These are phyloP conservation scores for Phoeniculus purpureus DNA, from an alignment of 2,797 vertebrate genomes.

Conservation along the genomic window DNA sequence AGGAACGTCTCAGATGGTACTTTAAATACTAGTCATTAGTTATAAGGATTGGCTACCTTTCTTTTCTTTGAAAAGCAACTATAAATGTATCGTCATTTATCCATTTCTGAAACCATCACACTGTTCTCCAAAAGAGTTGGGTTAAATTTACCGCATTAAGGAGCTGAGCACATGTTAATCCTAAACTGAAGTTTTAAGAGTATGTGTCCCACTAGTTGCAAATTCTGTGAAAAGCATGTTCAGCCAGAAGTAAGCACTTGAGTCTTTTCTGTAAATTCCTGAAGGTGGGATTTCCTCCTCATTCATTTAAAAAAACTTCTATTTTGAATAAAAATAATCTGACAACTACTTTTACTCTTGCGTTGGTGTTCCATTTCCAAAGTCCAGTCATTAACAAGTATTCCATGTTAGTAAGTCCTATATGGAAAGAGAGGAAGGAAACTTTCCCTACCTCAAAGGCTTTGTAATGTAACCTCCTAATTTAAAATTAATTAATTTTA, in stretches of 20 bases:
- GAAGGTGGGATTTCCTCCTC: neutral
- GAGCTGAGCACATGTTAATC: neutral
- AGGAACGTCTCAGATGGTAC: conserved; percentile 40
- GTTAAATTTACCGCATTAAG: conserved; percentile 34
- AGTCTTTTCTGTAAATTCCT: neutral
- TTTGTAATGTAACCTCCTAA: conserved; percentile 50
- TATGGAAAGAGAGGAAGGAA: conserved; percentile 8
- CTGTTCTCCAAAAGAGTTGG: conserved; percentile 25
- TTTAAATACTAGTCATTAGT: conserved; percentile 68
- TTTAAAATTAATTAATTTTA: conserved; percentile 61
- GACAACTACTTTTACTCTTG: neutral
- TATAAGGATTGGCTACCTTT: conserved; percentile 70
- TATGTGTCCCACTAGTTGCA: neutral
- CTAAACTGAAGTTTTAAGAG: neutral
- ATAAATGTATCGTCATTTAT: conserved; percentile 58
- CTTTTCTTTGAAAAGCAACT: conserved; percentile 64
- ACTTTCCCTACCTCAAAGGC: neutral
- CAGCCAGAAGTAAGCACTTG: neutral
- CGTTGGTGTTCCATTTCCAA: neutral
- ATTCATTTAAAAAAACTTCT: neutral
- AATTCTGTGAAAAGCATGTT: neutral
- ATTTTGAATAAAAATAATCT: conserved; percentile 1
- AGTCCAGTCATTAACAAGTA: neutral
- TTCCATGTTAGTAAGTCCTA: neutral
- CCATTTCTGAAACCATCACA: conserved; percentile 45